phyloP scores from a whole-genome alignment of 2,888 invertebrate genomes.

The Tryphoninae sp. region DNA sequence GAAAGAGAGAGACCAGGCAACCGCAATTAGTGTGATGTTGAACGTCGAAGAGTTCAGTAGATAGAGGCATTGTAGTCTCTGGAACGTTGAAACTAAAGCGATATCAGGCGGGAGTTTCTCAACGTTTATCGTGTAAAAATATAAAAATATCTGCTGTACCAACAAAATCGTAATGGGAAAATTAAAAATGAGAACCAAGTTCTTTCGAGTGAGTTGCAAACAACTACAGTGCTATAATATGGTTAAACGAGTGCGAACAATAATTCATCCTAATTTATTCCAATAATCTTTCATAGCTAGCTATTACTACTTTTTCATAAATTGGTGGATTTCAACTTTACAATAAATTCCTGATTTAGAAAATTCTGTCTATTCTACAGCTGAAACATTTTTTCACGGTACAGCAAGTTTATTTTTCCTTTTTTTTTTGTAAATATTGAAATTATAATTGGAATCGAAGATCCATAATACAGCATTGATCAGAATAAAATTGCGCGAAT shows the following conservation, averaged over 20 bases:
- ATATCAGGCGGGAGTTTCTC: background rate
- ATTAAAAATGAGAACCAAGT: constrained; percentile 65
- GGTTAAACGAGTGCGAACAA: background rate
- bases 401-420: too few relatives aligned
- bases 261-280: background rate
- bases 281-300: background rate
- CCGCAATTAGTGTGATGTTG: constrained; percentile 50
- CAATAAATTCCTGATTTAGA: too few relatives aligned
- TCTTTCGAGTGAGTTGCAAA: constrained; percentile 61
- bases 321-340: too few relatives aligned
- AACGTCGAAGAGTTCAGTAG: constrained; percentile 19
- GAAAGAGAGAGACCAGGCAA: constrained; percentile 34
- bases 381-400: too few relatives aligned
- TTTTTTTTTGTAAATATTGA: too few relatives aligned
- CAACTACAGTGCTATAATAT: background rate
- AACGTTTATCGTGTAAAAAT: background rate
- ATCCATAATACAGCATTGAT: too few relatives aligned
- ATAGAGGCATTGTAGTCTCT: constrained; percentile 6
- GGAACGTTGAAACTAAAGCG: background rate
- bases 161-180: constrained; percentile 62
- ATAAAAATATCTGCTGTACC: background rate
- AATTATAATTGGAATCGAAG: too few relatives aligned
- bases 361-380: too few relatives aligned
- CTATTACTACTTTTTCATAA: too few relatives aligned
- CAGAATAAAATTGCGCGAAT: too few relatives aligned